Conservation (phyloP, 30 jellyfish, hydroid and myxozoan species). For the Hydractinia echinata region DNA sequence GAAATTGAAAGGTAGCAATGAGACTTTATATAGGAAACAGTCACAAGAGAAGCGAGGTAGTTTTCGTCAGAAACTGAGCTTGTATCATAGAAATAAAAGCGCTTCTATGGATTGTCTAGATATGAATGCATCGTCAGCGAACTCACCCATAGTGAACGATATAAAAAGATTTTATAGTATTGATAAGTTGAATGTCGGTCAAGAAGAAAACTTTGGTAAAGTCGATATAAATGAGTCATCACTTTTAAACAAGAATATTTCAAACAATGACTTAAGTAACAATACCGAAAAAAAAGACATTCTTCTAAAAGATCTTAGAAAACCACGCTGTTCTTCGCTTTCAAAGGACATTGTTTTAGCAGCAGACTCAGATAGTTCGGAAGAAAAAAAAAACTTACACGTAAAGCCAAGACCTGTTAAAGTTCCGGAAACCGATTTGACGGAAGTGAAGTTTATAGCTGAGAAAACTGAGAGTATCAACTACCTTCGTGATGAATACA, state of each 20-base stretch:
- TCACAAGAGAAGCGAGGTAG: background rate
- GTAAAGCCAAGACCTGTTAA: no score
- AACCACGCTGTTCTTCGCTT: no score
- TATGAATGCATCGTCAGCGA: background rate
- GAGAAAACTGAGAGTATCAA: slow-evolving; percentile 40
- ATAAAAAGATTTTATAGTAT: background rate
- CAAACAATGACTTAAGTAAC: no score
- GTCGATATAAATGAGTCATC: no score
- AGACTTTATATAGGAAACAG: background rate
- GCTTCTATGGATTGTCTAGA: slow-evolving; percentile 13
- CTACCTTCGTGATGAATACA: slow-evolving; percentile 27
- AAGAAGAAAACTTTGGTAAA: background rate
- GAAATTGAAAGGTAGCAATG: background rate
- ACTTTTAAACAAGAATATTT: no score
- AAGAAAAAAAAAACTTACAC: no score
- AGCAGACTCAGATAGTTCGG: no score
- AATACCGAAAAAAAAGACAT: no score
- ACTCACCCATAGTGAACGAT: background rate
- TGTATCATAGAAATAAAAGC: slow-evolving; percentile 4
- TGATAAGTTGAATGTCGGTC: background rate
- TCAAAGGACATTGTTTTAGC: no score
- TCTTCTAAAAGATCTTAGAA: no score
- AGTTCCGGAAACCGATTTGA: no score
- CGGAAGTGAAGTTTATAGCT: slow-evolving; percentile 29
- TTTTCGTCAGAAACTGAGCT: background rate